These are phyloP conservation scores for Lanius collurio DNA, from an alignment of 2,113 vertebrate species.

Conservation along the genomic window DNA sequence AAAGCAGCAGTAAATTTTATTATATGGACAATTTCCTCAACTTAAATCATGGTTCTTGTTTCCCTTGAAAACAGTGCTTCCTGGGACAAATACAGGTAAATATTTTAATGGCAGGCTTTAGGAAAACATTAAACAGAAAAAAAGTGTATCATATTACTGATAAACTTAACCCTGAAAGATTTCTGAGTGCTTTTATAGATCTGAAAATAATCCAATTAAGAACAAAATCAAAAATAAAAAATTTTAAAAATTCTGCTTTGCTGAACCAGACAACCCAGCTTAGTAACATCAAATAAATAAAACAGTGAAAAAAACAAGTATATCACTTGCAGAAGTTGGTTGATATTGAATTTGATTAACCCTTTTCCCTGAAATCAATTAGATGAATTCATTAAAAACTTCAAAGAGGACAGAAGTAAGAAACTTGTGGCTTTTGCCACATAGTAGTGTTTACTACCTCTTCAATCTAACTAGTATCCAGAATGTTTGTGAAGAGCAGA, in stretches of 20 bases:
- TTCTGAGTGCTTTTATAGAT: constrained; percentile 38
- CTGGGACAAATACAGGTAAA: constrained; percentile 55
- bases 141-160: constrained; percentile 22
- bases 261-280: constrained; percentile 49
- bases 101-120: constrained; percentile 63
- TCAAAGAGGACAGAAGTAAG: constrained; percentile 52
- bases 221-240: neutral
- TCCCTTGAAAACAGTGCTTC: constrained; percentile 66
- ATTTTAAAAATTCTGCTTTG: neutral
- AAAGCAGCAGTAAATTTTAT: constrained; percentile 72
- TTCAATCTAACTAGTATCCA: constrained; percentile 48
- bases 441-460: constrained; percentile 19
- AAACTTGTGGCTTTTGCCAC: constrained; percentile 46
- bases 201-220: constrained; percentile 2
- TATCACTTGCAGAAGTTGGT: neutral
- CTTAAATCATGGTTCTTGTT: constrained; percentile 61
- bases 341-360: constrained; percentile 10
- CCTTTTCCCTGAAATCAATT: constrained; percentile 29
- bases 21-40: constrained; percentile 59
- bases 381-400: constrained; percentile 25
- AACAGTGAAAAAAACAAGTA: constrained; percentile 21
- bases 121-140: constrained; percentile 51
- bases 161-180: constrained; percentile 20
- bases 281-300: constrained; percentile 15
- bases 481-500: constrained; percentile 51